Conservation (phyloP, 2,888 invertebrate species). For the Gymnocheta viridis region DNA sequence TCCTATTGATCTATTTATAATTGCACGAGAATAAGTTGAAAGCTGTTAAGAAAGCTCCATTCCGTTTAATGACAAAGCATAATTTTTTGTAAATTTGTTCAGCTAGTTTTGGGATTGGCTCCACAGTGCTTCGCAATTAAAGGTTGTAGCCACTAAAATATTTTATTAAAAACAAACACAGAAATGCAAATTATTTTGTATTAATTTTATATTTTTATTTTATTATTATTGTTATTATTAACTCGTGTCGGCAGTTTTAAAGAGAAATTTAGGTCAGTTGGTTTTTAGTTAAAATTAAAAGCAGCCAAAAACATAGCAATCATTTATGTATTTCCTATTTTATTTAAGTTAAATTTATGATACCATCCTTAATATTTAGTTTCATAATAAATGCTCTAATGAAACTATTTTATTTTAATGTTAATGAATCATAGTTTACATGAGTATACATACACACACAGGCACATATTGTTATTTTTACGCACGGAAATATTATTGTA, state of each 20-base stretch:
- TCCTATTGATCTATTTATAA: no score
- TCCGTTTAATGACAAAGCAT: no score
- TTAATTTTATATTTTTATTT: conserved; percentile 15
- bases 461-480: not conserved
- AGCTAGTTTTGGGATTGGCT: not conserved
- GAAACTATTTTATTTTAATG: conserved; percentile 12
- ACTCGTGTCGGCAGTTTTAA: not conserved
- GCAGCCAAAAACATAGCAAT: not conserved
- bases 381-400: conserved; percentile 4
- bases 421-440: conserved; percentile 23
- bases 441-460: not conserved
- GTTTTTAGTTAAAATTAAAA: conserved; percentile 20
- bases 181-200: conserved; percentile 10
- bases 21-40: no score
- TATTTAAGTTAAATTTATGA: not conserved
- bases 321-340: not conserved
- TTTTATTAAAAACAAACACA: conserved; percentile 18
- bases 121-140: not conserved
- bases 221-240: conserved; percentile 15
- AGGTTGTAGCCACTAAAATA: conserved; percentile 31
- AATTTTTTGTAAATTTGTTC: not conserved
- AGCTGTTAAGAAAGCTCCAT: not conserved
- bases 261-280: conserved; percentile 49
- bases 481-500: not conserved
- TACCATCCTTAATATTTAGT: not conserved